Conservation (phyloP, 2,113 vertebrate genomes). For the Ameiurus melas region DNA sequence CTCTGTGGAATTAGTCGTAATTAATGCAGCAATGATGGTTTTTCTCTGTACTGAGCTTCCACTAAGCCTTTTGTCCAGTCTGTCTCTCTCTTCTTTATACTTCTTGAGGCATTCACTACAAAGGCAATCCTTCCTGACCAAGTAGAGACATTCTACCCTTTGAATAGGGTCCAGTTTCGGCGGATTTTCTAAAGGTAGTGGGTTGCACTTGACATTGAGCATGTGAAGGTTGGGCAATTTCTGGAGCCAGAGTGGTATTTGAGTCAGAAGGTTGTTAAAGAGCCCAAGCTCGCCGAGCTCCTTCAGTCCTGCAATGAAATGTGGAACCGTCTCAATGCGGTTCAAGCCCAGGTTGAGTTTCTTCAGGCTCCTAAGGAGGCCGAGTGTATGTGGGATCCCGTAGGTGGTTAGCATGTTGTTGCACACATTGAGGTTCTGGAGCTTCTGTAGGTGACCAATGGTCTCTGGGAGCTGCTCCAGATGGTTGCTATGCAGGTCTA, state of each 20-base stretch:
- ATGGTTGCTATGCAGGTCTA: slow-evolving; percentile 92
- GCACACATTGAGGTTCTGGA: slow-evolving; percentile 81
- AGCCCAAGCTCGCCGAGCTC: slow-evolving; percentile 83
- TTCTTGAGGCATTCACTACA: slow-evolving; percentile 76
- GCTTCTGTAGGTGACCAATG: slow-evolving; percentile 76
- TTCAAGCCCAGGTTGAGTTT: slow-evolving; percentile 87
- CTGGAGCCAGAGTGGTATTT: slow-evolving; percentile 72
- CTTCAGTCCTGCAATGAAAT: slow-evolving; percentile 70
- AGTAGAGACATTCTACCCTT: slow-evolving; percentile 66
- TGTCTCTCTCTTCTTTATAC: slow-evolving; percentile 69
- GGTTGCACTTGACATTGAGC: slow-evolving; percentile 82
- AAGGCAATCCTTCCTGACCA: slow-evolving; percentile 77
- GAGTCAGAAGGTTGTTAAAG: slow-evolving; percentile 81
- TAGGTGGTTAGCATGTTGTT: slow-evolving; percentile 83
- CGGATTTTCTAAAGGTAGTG: slow-evolving; percentile 62
- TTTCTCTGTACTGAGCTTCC: slow-evolving; percentile 23
- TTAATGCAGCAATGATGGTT: slow-evolving; percentile 63
- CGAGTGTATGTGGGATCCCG: slow-evolving; percentile 76
- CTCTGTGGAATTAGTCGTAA: slow-evolving; percentile 72
- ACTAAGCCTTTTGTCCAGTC: slow-evolving; percentile 62
- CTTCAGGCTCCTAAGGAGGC: slow-evolving; percentile 76
- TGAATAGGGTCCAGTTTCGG: slow-evolving; percentile 49
- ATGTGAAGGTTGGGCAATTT: slow-evolving; percentile 82
- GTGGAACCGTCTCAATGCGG: slow-evolving; percentile 73
- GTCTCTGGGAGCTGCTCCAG: slow-evolving; percentile 76